phyloP scores from a whole-genome alignment of 2,113 vertebrate species.

The Etheostoma spectabile region DNA sequence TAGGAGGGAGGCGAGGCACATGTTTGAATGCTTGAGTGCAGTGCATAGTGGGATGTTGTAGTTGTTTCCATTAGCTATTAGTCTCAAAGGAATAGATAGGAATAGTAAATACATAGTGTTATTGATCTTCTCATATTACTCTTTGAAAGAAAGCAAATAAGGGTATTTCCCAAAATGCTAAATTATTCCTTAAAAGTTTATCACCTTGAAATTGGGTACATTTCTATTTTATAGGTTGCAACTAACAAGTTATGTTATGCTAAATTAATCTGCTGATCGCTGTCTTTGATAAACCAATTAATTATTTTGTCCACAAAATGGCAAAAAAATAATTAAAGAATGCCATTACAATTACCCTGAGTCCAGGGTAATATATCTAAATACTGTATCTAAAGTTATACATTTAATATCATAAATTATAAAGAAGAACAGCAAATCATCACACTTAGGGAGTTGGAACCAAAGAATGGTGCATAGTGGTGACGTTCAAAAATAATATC shows the following conservation, averaged over 20 bases:
- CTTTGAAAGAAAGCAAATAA: neutral
- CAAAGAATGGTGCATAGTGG: neutral
- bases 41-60: constrained; percentile 13
- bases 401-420: neutral
- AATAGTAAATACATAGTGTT: neutral
- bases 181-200: neutral
- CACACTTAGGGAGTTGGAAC: neutral
- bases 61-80: neutral
- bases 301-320: neutral
- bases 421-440: neutral
- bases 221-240: neutral
- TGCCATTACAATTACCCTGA: neutral
- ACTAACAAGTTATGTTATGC: neutral
- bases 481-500: constrained; percentile 3
- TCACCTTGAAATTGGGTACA: neutral
- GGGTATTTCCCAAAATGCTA: neutral
- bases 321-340: neutral
- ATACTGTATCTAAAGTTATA: neutral
- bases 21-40: constrained; percentile 42
- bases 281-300: neutral
- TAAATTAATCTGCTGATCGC: neutral
- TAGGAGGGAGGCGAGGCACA: neutral
- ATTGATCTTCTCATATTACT: neutral
- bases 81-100: neutral
- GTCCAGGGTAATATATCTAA: neutral